Evolutionary conservation across 2,888 invertebrate species (phyloP), one percentile per base, ranked within the genome.

Genomic region (Torymus tubicola): DNA sequence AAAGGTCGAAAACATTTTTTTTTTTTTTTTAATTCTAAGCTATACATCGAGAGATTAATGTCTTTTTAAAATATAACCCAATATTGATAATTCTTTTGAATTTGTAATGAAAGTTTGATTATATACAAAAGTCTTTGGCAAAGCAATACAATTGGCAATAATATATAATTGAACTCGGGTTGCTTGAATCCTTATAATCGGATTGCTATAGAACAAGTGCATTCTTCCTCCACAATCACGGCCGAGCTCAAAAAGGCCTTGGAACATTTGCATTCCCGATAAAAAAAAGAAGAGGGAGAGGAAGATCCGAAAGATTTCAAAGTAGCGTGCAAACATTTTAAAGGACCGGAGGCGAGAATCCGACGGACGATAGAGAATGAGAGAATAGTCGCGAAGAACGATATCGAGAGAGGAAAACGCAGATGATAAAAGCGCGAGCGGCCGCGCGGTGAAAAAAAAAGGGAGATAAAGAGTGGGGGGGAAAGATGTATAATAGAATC

Each of bases 231-330:
- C 1, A 42, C 42, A 42, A 42, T 42, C 42, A 42, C 42, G 42
- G 42, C 8, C 12, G 18, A 18, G 18, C 3, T 18, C 13, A 42
- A 55, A 60, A 58, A 52, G 13, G n/a, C 18, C 60, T 75, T 71
- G 53, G 68, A 75, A 61, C 31, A 75, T 75, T 75, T 75, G 31
- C 31, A 18, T 61, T 60, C 24, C 52, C 53, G 52, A 68, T 61
- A 61, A 68, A 42, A 42, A 31, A 31, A 42, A 42, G n/a, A n/a
- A n/a, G n/a, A n/a, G n/a, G n/a, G n/a, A n/a, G n/a, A 42, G 10
- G 8, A 42, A 61, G 61, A 63, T 63, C 64, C 18, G 2, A 71
- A 60, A 71, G 42, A 73, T 31, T 10, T 8, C 65, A 1, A 50
- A 52, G 60, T 13, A 18, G 31, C 16, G 53, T 60, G 16, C 18